A percentile compares a stretch with the other conserved stretches of the same genome.
phyloP scores from a whole-genome alignment of 2,113 vertebrate species.

The Galeopterus variegatus region DNA sequence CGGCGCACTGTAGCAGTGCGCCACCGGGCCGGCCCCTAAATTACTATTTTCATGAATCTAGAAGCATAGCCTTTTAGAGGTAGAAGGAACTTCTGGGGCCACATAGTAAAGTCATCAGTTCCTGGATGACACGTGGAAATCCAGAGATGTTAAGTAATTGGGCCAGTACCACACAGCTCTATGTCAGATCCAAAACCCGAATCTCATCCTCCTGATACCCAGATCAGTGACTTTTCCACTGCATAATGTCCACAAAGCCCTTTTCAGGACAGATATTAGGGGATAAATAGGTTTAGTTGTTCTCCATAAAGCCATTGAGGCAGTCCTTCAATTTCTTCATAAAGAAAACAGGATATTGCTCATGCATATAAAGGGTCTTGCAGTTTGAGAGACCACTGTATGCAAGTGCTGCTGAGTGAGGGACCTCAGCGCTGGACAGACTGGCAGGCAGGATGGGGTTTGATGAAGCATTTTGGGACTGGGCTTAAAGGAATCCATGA shows the following conservation, averaged over 20 bases:
- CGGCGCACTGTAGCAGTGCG: too few species aligned
- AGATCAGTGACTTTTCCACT: not conserved
- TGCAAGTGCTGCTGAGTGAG: not conserved
- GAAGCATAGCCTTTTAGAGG: not conserved
- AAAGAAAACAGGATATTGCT: not conserved
- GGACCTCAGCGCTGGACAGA: not conserved
- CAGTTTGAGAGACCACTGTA: not conserved
- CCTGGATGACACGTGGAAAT: not conserved
- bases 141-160: not conserved
- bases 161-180: not conserved
- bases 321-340: not conserved
- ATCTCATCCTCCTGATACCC: not conserved
- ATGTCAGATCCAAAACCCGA: not conserved
- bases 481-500: not conserved
- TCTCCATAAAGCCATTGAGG: not conserved
- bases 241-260: not conserved
- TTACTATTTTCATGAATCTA: not conserved
- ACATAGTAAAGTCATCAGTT: not conserved
- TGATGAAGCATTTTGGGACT: not conserved
- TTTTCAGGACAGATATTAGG: not conserved
- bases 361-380: not conserved
- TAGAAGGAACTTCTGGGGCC: not conserved
- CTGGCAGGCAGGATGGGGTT: not conserved
- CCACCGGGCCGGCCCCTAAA: too few species aligned
- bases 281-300: not conserved